phyloP scores from a whole-genome alignment of 2,888 invertebrate genomes.

The Morinoia aosen region DNA sequence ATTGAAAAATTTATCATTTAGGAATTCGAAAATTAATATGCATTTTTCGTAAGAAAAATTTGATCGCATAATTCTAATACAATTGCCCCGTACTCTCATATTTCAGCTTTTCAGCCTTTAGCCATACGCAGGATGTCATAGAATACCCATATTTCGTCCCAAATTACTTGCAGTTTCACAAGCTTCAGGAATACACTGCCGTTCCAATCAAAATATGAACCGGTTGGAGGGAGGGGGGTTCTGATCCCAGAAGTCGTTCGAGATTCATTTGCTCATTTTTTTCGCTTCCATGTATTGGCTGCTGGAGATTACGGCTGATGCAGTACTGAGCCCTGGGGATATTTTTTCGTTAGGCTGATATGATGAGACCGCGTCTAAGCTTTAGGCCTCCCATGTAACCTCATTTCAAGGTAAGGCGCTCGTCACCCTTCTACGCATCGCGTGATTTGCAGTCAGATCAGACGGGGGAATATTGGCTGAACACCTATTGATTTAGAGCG shows the following conservation, averaged over 20 bases:
- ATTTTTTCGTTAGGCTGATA: constrained; percentile 40
- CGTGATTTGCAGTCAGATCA: constrained; percentile 25
- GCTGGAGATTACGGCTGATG: constrained; percentile 30
- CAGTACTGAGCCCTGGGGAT: constrained; percentile 36
- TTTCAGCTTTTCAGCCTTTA: background rate
- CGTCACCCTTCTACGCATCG: constrained; percentile 38
- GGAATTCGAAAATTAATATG: background rate
- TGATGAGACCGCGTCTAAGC: constrained; percentile 40
- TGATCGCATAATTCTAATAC: background rate
- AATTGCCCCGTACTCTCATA: background rate
- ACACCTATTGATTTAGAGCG: background rate
- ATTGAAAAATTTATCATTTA: background rate
- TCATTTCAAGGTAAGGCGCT: constrained; percentile 50
- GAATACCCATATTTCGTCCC: background rate
- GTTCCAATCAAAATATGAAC: background rate
- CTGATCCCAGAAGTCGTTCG: constrained; percentile 2
- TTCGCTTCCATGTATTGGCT: background rate
- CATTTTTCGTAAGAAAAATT: background rate
- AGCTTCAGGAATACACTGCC: background rate
- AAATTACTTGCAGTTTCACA: background rate
- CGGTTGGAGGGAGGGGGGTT: background rate
- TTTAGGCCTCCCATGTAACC: constrained; percentile 36
- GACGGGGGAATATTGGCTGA: background rate
- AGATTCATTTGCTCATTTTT: constrained; percentile 17
- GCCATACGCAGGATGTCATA: background rate